Evolutionary conservation across 2,888 invertebrate genomes (phyloP).

Genomic region (Phengaris alcon): DNA sequence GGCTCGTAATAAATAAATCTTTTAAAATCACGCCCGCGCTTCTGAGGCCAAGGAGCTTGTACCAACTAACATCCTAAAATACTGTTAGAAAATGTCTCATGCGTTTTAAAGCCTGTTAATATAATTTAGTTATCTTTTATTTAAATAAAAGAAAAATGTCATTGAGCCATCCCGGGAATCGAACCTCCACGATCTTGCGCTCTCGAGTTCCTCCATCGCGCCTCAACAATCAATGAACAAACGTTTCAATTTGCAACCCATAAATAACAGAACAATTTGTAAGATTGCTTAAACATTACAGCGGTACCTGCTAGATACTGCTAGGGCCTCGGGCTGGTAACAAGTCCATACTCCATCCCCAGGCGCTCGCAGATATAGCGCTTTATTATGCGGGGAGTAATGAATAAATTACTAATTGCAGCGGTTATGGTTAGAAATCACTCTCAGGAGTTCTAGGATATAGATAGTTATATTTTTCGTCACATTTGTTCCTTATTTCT

Average conservation of each 20-base stretch:
- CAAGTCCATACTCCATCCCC: not conserved
- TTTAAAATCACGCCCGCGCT: not conserved
- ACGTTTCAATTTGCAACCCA: not conserved
- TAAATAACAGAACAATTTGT: conserved; percentile 13
- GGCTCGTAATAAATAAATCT: not conserved
- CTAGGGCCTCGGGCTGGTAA: conserved; percentile 5
- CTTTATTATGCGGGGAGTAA: conserved; percentile 37
- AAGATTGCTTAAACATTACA: not conserved
- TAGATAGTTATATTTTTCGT: no score
- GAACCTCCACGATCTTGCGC: no score
- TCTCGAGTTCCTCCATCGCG: no score
- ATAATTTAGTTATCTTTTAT: no score
- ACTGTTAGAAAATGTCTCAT: no score
- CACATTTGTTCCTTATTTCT: no score
- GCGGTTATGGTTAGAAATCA: conserved; percentile 1
- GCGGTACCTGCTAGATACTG: conserved; percentile 23
- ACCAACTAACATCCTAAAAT: not conserved
- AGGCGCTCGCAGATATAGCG: conserved; percentile 34
- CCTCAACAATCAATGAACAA: not conserved
- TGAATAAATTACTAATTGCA: conserved; percentile 42
- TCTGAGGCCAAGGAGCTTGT: not conserved
- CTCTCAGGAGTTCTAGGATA: no score
- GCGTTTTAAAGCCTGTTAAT: no score
- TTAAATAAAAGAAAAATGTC: no score
- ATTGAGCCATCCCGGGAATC: no score